These are phyloP conservation scores for Riparia riparia DNA, from an alignment of 2,113 vertebrate species.

Conservation along the genomic window DNA sequence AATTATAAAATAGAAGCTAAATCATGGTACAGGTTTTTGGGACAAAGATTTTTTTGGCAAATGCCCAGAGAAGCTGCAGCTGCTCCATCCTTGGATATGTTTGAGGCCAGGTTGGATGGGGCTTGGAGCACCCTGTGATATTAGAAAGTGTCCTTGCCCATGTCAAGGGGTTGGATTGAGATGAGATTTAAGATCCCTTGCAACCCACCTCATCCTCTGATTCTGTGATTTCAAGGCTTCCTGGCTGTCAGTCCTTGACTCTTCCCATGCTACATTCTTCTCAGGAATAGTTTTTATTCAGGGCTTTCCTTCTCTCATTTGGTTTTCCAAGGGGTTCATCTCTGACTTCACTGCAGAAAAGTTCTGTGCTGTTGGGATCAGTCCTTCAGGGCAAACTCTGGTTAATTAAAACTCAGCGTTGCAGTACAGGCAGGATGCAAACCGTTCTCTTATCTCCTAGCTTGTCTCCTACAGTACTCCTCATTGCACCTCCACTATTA, in stretches of 20 bases:
- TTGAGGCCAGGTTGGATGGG: neutral
- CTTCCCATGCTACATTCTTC: neutral
- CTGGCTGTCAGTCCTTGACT: neutral
- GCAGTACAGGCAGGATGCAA: neutral
- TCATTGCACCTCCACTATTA: neutral
- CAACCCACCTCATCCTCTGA: neutral
- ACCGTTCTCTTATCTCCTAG: neutral
- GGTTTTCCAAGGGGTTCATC: neutral
- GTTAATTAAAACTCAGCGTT: neutral
- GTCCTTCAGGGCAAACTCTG: neutral
- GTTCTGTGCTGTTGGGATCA: neutral
- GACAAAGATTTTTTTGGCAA: neutral
- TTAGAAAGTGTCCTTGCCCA: neutral
- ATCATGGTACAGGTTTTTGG: neutral
- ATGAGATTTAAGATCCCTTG: neutral
- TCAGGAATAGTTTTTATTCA: neutral
- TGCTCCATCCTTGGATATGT: neutral
- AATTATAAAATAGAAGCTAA: neutral
- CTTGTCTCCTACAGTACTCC: neutral
- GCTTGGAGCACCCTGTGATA: fast-evolving
- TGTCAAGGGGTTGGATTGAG: fast-evolving
- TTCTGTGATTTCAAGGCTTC: neutral
- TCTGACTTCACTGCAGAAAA: neutral
- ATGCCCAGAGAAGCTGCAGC: neutral
- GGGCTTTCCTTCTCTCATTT: neutral